Conservation (phyloP, 1,140 invertebrate species). For the Diorhabda carinulata region DNA sequence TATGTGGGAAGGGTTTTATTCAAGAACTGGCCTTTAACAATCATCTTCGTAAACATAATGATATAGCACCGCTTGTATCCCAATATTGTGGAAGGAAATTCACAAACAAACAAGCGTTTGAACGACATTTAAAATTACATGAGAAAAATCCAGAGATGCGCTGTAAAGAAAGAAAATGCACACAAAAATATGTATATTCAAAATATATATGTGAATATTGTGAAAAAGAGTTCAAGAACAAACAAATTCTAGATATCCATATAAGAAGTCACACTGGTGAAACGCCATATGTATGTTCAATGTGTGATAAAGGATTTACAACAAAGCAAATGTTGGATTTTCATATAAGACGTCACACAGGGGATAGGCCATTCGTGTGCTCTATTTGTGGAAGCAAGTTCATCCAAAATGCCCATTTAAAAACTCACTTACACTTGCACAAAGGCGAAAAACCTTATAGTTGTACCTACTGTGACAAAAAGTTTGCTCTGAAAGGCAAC, state of each 20-base stretch:
- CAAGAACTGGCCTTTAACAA: neutral
- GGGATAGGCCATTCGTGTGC: neutral
- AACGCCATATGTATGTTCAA: neutral
- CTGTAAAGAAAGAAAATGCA: neutral
- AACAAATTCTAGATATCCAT: neutral
- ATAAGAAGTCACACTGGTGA: neutral
- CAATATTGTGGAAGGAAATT: no score
- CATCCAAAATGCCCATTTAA: no score
- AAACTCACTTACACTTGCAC: no score
- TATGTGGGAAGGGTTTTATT: neutral
- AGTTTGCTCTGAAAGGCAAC: neutral
- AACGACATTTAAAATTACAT: no score
- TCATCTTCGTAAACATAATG: neutral
- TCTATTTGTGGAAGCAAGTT: no score
- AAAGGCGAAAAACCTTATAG: neutral
- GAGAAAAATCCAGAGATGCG: no score
- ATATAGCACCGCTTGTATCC: neutral
- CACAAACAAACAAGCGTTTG: no score
- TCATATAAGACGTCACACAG: neutral
- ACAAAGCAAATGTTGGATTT: neutral
- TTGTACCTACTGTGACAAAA: neutral
- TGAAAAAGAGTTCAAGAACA: neutral
- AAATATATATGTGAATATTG: neutral
- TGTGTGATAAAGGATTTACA: neutral
- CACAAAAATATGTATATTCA: neutral